Evolutionary conservation across 2,113 vertebrate genomes (phyloP).

Genomic region (Hemichromis elongatus): DNA sequence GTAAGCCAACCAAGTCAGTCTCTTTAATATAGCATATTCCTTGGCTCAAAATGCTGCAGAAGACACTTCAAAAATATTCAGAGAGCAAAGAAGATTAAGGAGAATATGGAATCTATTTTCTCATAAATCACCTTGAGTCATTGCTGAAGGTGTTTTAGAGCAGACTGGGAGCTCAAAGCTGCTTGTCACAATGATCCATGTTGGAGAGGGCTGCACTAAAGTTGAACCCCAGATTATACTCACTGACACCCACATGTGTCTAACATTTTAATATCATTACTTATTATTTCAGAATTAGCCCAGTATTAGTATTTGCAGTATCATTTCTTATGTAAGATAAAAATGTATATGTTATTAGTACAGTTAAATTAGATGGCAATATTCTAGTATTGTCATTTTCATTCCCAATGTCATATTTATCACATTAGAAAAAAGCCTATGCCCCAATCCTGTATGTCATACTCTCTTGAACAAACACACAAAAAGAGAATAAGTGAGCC

Average conservation of each 20-base stretch:
- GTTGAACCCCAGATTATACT: not conserved
- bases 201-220: not conserved
- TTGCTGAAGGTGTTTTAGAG: not conserved
- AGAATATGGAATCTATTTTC: constrained; percentile 10
- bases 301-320: too few relatives aligned
- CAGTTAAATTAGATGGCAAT: not conserved
- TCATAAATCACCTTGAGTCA: constrained; percentile 12
- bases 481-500: constrained; percentile 1
- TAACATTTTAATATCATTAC: not conserved
- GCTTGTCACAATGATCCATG: not conserved
- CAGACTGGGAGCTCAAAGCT: not conserved
- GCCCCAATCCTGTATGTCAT: not conserved
- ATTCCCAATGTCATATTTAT: not conserved
- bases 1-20: constrained; percentile 8
- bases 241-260: not conserved
- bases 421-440: not conserved
- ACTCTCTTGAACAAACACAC: not conserved
- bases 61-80: constrained; percentile 6
- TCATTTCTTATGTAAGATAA: not conserved
- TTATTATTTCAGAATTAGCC: not conserved
- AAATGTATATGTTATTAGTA: not conserved
- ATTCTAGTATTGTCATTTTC: not conserved
- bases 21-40: constrained; percentile 1
- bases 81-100: constrained; percentile 16
- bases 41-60: not conserved